Conservation (phyloP, 2,888 invertebrate species). For the Scaptomyza polygonia region DNA sequence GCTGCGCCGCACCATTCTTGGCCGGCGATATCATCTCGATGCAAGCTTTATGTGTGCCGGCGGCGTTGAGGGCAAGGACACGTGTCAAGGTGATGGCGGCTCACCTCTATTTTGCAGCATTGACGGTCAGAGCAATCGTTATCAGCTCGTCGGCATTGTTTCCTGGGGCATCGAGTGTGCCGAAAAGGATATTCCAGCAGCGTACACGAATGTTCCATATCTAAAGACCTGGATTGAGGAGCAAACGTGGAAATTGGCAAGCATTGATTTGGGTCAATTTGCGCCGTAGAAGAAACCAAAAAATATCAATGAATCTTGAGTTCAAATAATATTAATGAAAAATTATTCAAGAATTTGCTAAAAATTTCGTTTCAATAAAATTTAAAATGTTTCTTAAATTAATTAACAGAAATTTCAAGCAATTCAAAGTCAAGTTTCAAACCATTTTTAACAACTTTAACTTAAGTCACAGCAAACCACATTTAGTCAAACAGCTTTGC, state of each 20-base stretch:
- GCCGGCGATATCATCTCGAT: conserved; percentile 87
- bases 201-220: conserved; percentile 88
- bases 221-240: conserved; percentile 88
- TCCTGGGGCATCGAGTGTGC: conserved; percentile 93
- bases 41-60: conserved; percentile 91
- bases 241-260: conserved; percentile 15
- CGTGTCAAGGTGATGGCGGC: conserved; percentile 88
- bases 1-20: conserved; percentile 87
- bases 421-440: too few species aligned
- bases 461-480: too few species aligned
- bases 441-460: too few species aligned
- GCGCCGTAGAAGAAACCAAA: neutral
- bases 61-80: conserved; percentile 87
- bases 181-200: conserved; percentile 87
- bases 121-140: conserved; percentile 80
- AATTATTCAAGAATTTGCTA: too few species aligned
- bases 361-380: too few species aligned
- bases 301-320: too few species aligned
- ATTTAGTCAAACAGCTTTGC: too few species aligned
- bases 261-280: conserved; percentile 35
- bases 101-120: conserved; percentile 89
- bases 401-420: too few species aligned
- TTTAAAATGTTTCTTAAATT: too few species aligned
- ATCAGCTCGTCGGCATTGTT: conserved; percentile 74
- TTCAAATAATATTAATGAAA: too few species aligned